Percentiles rank a stretch among this genome's conserved stretches.
phyloP scores from a whole-genome alignment of 2,113 vertebrate genomes.

The Alces alces region DNA sequence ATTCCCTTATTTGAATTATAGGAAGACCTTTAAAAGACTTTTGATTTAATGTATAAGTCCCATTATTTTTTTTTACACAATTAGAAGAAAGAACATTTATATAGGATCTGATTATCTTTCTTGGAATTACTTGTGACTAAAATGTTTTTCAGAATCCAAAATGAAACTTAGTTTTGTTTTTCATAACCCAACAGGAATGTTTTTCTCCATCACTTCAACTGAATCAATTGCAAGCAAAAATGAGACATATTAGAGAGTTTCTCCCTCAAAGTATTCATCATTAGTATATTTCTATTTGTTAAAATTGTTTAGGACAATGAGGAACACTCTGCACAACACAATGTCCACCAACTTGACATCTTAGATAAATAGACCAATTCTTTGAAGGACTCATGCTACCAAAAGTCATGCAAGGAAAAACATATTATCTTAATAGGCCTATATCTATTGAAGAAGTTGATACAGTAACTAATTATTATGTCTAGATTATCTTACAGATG shows the following conservation, averaged over 20 bases:
- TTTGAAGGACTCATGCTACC: neutral
- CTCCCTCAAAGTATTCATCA: neutral
- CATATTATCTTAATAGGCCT: neutral
- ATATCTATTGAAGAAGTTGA: neutral
- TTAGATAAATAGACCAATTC: neutral
- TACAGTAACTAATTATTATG: neutral
- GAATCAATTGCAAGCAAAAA: neutral
- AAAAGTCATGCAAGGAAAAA: neutral
- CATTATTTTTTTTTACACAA: neutral
- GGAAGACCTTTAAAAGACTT: neutral
- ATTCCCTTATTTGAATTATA: neutral
- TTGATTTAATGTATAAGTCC: neutral
- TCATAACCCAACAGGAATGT: fast-evolving
- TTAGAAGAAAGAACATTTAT: neutral
- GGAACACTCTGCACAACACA: neutral
- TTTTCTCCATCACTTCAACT: neutral
- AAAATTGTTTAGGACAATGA: neutral
- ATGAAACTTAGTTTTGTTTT: neutral
- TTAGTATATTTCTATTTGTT: neutral
- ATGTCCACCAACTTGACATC: neutral
- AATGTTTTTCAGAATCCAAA: neutral
- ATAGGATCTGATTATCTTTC: neutral
- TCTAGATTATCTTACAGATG: neutral
- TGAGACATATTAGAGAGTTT: neutral
- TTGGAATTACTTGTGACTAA: neutral